Evolutionary conservation across 2,113 vertebrate species (phyloP).

Genomic region (Charadrius vociferus): DNA sequence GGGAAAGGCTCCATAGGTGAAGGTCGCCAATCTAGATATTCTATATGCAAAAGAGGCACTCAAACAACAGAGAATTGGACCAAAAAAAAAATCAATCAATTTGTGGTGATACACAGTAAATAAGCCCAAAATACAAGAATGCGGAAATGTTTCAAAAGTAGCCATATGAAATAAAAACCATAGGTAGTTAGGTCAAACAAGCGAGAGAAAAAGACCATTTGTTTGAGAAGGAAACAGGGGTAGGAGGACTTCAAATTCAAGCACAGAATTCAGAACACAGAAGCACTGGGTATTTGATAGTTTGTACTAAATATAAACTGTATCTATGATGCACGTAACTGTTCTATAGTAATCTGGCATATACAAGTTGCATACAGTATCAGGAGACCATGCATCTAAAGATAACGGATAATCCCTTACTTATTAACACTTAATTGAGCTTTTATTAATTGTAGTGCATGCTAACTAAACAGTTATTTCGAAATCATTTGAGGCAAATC

Average conservation of each 20-base stretch:
- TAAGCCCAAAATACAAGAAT: not conserved
- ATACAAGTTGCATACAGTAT: not conserved
- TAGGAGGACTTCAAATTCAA: not conserved
- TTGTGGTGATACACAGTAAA: fast-evolving
- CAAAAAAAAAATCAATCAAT: not conserved
- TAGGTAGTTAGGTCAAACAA: not conserved
- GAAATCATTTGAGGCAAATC: not conserved
- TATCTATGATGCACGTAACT: not conserved
- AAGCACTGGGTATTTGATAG: not conserved
- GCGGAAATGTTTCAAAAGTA: not conserved
- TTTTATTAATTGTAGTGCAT: not conserved
- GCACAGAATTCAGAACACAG: not conserved
- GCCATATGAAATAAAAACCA: not conserved
- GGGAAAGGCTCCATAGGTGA: fast-evolving
- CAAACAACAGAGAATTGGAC: not conserved
- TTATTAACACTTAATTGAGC: not conserved
- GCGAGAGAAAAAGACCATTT: not conserved
- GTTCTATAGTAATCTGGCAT: not conserved
- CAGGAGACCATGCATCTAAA: not conserved
- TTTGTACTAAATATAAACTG: not conserved
- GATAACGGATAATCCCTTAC: not conserved
- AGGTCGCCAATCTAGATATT: not conserved
- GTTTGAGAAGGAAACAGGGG: not conserved
- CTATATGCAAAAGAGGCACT: not conserved
- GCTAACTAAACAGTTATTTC: not conserved